Evolutionary conservation across 2,888 invertebrate species (phyloP), one percentile per base, ranked within the genome.

Genomic region (Cheilosia soror): DNA sequence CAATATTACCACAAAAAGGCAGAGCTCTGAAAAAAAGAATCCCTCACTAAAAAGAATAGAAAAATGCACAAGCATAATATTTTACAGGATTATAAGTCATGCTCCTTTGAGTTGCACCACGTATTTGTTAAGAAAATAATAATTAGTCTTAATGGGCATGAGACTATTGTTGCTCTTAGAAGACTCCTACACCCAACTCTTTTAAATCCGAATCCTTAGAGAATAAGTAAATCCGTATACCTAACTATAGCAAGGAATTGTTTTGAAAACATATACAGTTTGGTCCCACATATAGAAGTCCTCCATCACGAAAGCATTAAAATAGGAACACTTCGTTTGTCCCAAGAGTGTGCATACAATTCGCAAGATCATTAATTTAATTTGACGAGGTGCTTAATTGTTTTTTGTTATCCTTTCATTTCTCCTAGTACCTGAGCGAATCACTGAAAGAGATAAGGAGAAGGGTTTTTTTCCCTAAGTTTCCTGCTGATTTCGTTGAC

Each of bases 81-180:
- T 68, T 80, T 25, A 62, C 53, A 69, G 73, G 73, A 83, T 83
- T 79, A 73, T 63, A 63, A 63, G 27, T 55, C 68, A 73, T 53
- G 73, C 57, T 69, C 37, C 68, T 42, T 68, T 57, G 57, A 71
- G 40, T 78, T 72, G 29, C 66, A 68, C 66, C 47, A 62, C 60
- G 63, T 44, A 58, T 75, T 79, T 69, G 79, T 69, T 75, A 71
- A 75, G 58, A 84, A 84, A 84, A 84, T 55, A 84, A 65, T 79
- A 75, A 84, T 84, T 75, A 82, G 65, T 76, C 68, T 53, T 82
- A 71, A 81, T 81, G 63, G 81, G 15, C 15, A 73, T 40, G n/a
- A 37, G 65, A 11, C 51, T 47, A 29, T 25, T 51, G 13, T 55
- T 51, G 40, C 49, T 49, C 25, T 11, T 66, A 65, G 29, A 60